Percentiles rank a stretch among this genome's conserved stretches.
These are phyloP conservation scores for Acipenser transmontanus DNA, from an alignment of 2,797 vertebrate species.

Conservation along the genomic window DNA sequence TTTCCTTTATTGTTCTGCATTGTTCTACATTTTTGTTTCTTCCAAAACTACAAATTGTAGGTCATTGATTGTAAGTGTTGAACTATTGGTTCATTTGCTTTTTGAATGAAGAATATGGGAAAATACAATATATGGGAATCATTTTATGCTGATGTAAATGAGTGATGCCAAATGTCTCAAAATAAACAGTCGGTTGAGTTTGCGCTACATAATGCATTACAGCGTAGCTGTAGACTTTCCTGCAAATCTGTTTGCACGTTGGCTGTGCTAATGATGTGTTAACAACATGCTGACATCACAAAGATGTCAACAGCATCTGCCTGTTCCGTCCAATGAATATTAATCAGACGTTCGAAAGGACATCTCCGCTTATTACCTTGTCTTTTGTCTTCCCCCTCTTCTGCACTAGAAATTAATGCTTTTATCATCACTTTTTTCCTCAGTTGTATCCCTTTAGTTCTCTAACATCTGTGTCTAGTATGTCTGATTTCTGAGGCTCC, in stretches of 20 bases:
- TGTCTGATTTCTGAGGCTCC: too few species aligned
- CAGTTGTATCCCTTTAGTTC: neutral
- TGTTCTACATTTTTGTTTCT: too few species aligned
- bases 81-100: too few species aligned
- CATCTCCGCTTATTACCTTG: conserved; percentile 23
- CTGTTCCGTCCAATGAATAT: conserved; percentile 48
- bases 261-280: conserved; percentile 63
- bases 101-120: too few species aligned
- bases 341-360: conserved; percentile 29
- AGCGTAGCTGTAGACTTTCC: conserved; percentile 28
- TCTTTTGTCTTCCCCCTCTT: conserved; percentile 8
- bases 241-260: conserved; percentile 59
- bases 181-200: conserved; percentile 38
- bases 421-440: neutral
- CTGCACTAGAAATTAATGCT: neutral
- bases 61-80: too few species aligned
- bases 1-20: too few species aligned
- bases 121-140: too few species aligned
- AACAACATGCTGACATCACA: conserved; percentile 67
- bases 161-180: conserved; percentile 20
- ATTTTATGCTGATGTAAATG: too few species aligned
- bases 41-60: too few species aligned
- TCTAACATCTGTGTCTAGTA: neutral
- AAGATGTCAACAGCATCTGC: conserved; percentile 71
- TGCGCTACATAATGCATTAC: conserved; percentile 40